Percentiles rank a stretch among this genome's conserved stretches.
Evolutionary conservation across 2,888 invertebrate genomes (phyloP).

Genomic region (Catocala nupta): DNA sequence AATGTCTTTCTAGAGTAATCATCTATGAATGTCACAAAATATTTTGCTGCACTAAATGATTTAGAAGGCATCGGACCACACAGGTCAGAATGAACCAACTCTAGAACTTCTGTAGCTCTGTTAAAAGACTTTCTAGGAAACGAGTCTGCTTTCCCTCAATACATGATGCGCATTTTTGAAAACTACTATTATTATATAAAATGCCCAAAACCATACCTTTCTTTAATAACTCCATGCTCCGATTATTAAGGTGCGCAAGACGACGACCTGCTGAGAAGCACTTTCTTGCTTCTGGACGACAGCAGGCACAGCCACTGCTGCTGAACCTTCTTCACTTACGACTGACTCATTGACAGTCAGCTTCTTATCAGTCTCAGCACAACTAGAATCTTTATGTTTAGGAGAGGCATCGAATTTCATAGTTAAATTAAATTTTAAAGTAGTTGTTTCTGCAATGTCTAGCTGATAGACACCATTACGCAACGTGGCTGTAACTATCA

Average conservation of each 20-base stretch:
- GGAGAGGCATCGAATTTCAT: no score
- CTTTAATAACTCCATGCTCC: no score
- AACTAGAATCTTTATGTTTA: no score
- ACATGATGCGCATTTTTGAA: slow-evolving; percentile 23
- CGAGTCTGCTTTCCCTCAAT: slow-evolving; percentile 44
- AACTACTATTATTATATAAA: slow-evolving; percentile 8
- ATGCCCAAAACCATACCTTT: no score
- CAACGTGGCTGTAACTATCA: slow-evolving; percentile 7
- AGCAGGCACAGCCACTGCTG: slow-evolving; percentile 38
- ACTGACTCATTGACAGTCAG: background rate
- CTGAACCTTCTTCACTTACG: slow-evolving; percentile 35
- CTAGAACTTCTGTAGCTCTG: slow-evolving; percentile 10
- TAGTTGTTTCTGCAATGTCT: background rate
- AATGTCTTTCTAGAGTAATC: slow-evolving; percentile 26
- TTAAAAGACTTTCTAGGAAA: slow-evolving; percentile 24
- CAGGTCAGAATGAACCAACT: slow-evolving; percentile 31
- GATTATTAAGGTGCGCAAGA: no score
- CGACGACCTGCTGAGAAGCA: slow-evolving; percentile 30
- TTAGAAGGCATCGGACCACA: no score
- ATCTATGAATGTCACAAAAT: no score
- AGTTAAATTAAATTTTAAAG: no score
- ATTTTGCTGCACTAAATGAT: no score
- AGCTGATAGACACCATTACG: slow-evolving; percentile 16
- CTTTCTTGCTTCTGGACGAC: slow-evolving; percentile 29
- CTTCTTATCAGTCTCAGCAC: no score